phyloP scores from a whole-genome alignment of 1,140 invertebrate genomes.

The Caenorhabditis tropicalis region DNA sequence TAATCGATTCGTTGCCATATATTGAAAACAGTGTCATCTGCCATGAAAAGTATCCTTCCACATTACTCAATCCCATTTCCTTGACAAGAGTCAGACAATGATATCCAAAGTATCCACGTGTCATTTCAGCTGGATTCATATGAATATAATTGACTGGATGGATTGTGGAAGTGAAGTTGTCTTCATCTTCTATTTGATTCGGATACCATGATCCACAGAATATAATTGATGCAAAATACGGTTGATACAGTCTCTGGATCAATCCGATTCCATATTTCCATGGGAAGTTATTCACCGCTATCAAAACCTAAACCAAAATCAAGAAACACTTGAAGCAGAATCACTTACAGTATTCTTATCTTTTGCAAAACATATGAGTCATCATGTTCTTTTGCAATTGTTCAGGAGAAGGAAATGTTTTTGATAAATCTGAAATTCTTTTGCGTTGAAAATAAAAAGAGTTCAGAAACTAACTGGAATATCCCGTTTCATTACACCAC shows the following conservation, averaged over 20 bases:
- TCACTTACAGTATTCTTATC: not conserved
- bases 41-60: not conserved
- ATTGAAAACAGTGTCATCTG: not conserved
- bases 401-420: not conserved
- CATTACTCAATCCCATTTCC: not conserved
- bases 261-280: not conserved
- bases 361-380: not conserved
- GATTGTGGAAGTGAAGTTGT: not conserved
- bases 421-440: not conserved
- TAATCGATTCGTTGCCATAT: not conserved
- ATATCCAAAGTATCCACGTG: not conserved
- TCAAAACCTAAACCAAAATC: not conserved
- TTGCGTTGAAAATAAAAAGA: not conserved
- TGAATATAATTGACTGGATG: slow-evolving; percentile 2
- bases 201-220: slow-evolving; percentile 38
- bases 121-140: not conserved
- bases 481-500: slow-evolving; percentile 7
- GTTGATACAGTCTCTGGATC: not conserved
- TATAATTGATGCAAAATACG: slow-evolving; percentile 1
- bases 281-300: not conserved
- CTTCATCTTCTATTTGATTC: not conserved
- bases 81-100: not conserved
- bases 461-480: not conserved
- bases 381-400: not conserved
- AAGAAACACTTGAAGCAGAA: not conserved